These are phyloP conservation scores for Sminthurides aquaticus DNA, from an alignment of 2,888 invertebrate species.

Conservation along the genomic window DNA sequence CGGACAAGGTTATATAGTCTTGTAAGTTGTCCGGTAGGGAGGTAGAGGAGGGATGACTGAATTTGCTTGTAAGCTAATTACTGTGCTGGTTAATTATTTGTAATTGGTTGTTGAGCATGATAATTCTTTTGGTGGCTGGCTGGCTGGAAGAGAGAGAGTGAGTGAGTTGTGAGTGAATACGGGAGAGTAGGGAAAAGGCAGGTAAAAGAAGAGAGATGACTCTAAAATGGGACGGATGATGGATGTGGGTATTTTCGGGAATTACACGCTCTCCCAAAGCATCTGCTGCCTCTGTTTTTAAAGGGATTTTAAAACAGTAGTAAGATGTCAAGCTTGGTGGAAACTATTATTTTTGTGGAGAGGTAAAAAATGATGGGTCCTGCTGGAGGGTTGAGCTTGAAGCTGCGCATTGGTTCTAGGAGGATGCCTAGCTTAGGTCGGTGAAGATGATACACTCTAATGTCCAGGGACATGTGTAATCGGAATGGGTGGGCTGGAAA, in stretches of 20 bases:
- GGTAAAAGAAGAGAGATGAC: background rate
- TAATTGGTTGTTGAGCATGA: slow-evolving; percentile 10
- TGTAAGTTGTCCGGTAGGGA: no score
- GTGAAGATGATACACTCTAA: background rate
- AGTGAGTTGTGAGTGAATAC: background rate
- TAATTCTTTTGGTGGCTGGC: no score
- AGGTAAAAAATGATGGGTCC: background rate
- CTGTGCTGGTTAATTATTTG: slow-evolving; percentile 23
- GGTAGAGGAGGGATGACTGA: background rate
- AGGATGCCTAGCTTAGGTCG: no score
- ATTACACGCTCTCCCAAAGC: background rate
- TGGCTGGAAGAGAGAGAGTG: no score
- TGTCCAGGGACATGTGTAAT: background rate
- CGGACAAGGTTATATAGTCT: no score
- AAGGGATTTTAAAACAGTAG: background rate
- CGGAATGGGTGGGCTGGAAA: slow-evolving; percentile 3
- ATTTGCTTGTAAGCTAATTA: slow-evolving; percentile 23
- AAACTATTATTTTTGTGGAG: background rate
- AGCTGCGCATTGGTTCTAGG: background rate
- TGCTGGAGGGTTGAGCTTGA: background rate
- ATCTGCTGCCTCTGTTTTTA: background rate
- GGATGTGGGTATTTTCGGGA: background rate
- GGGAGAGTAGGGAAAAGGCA: background rate
- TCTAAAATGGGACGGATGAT: background rate
- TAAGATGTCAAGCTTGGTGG: slow-evolving; percentile 1